phyloP scores from a whole-genome alignment of 2,113 vertebrate genomes.

The Eublepharis macularius region DNA sequence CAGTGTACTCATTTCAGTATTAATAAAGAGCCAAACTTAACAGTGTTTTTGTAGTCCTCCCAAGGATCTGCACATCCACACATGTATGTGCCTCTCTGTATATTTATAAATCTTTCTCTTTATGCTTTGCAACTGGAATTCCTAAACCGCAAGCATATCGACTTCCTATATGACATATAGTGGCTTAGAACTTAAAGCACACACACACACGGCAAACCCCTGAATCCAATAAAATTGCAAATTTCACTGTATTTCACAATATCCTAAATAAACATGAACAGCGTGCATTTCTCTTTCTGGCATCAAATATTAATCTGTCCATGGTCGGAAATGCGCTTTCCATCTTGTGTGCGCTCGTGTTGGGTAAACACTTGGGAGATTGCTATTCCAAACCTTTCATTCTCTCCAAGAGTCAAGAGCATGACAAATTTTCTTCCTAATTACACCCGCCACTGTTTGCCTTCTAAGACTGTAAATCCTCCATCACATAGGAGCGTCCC shows the following conservation, averaged over 20 bases:
- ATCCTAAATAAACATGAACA: conserved; percentile 98
- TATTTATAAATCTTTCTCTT: conserved; percentile 50
- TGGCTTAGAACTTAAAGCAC: conserved; percentile 81
- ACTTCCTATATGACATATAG: conserved; percentile 68
- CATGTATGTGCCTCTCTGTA: conserved; percentile 54
- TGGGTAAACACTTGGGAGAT: conserved; percentile 91
- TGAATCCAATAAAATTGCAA: conserved; percentile 99
- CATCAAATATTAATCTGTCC: conserved; percentile 98
- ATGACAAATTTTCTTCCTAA: conserved; percentile 93
- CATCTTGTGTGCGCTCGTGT: conserved; percentile 78
- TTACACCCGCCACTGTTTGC: conserved; percentile 90
- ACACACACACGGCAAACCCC: conserved; percentile 61
- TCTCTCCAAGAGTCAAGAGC: conserved; percentile 86
- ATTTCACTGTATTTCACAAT: conserved; percentile 97
- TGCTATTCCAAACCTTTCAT: conserved; percentile 85
- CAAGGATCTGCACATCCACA: conserved; percentile 46
- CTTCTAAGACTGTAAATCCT: conserved; percentile 91
- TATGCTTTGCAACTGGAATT: conserved; percentile 52
- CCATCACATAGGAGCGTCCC: conserved; percentile 73
- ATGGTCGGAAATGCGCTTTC: conserved; percentile 82
- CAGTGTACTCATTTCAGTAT: conserved; percentile 74
- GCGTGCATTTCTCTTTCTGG: conserved; percentile 84
- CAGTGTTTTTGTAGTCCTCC: conserved; percentile 72
- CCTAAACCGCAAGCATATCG: conserved; percentile 66
- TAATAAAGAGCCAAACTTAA: conserved; percentile 74